Evolutionary conservation across 2,888 invertebrate genomes (phyloP).

Genomic region (Caradrina kadenii): DNA sequence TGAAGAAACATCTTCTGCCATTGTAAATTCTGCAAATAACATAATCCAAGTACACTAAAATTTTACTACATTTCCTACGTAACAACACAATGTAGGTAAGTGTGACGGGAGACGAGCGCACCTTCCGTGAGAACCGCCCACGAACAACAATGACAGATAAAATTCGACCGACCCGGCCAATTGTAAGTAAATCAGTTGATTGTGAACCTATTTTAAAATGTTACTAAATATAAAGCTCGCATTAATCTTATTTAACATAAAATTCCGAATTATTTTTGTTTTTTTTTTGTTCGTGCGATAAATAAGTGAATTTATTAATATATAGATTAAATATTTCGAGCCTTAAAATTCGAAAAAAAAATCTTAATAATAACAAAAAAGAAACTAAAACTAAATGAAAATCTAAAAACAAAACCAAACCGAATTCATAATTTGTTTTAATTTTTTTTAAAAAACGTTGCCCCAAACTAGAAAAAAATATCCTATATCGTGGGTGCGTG

Average conservation of each 20-base stretch:
- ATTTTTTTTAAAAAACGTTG: no score
- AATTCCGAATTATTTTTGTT: no score
- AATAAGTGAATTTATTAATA: no score
- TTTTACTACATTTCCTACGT: constrained; percentile 67
- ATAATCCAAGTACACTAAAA: constrained; percentile 61
- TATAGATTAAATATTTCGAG: no score
- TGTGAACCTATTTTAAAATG: constrained; percentile 37
- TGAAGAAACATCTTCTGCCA: constrained; percentile 28
- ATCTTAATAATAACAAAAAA: no score
- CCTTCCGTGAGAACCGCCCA: constrained; percentile 83
- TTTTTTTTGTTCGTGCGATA: no score
- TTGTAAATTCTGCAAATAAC: constrained; percentile 60
- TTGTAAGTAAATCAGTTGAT: constrained; percentile 54
- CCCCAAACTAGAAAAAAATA: no score
- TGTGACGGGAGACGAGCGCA: constrained; percentile 72
- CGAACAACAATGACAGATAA: constrained; percentile 71
- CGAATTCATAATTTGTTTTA: no score
- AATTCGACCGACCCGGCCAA: constrained; percentile 65
- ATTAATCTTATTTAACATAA: neutral
- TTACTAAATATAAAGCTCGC: constrained; percentile 11
- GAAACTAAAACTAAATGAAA: no score
- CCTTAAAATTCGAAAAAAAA: no score
- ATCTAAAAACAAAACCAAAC: no score
- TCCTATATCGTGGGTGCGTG: no score
- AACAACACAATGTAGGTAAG: constrained; percentile 78